Percentiles rank a stretch among this genome's conserved stretches.
These are phyloP conservation scores for Phalacrocorax carbo DNA, from an alignment of 2,113 vertebrate species.

Conservation along the genomic window DNA sequence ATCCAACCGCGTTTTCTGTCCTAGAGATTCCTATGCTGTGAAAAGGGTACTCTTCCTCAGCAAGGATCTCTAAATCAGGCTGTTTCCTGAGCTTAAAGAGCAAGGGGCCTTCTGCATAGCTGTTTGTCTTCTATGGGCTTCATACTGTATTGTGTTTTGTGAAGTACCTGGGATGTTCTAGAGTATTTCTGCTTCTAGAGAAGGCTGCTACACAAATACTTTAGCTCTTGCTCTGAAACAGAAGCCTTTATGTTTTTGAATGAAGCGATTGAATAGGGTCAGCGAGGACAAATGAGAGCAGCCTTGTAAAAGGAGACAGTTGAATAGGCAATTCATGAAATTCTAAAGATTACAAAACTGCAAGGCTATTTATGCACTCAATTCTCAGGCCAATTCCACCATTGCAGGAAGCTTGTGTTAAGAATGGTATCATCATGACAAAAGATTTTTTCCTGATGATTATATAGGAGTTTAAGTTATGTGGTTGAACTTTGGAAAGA, in stretches of 20 bases:
- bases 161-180: slow-evolving; percentile 47
- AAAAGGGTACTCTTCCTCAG: not conserved
- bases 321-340: slow-evolving; percentile 64
- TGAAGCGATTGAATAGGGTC: slow-evolving; percentile 40
- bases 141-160: not conserved
- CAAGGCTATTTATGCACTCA: slow-evolving; percentile 26
- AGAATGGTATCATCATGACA: not conserved
- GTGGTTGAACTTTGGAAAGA: not conserved
- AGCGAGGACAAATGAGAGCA: slow-evolving; percentile 41
- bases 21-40: not conserved
- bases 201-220: slow-evolving; percentile 19
- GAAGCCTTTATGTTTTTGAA: slow-evolving; percentile 52
- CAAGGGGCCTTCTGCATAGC: not conserved
- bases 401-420: slow-evolving; percentile 22
- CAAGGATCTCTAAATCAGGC: not conserved
- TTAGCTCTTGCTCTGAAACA: slow-evolving; percentile 29
- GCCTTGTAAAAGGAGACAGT: slow-evolving; percentile 16
- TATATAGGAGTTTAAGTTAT: not conserved
- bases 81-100: not conserved
- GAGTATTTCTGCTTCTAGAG: slow-evolving; percentile 44
- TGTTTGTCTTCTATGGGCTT: not conserved
- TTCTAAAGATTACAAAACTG: slow-evolving; percentile 42
- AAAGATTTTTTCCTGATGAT: slow-evolving; percentile 11
- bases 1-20: not conserved
- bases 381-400: not conserved